These are phyloP conservation scores for Rhynchophorus ferrugineus DNA, from an alignment of 1,140 invertebrate species.

Conservation along the genomic window DNA sequence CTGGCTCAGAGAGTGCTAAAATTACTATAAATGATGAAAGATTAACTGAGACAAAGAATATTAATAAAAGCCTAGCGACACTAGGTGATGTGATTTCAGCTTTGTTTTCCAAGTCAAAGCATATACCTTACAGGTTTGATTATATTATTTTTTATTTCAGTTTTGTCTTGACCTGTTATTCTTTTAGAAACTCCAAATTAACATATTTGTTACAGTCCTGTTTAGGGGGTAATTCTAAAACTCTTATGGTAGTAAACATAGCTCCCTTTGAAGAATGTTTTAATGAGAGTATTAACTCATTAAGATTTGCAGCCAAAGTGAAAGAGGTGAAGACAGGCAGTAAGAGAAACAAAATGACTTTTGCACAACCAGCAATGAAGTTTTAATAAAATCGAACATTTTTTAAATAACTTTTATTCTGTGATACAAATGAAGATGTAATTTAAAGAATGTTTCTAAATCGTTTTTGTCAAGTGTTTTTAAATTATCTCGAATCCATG, in stretches of 20 bases:
- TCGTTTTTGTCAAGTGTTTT: no score
- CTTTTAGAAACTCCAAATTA: constrained; percentile 73
- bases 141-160: no score
- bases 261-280: constrained; percentile 77
- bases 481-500: no score
- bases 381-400: no score
- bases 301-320: constrained; percentile 69
- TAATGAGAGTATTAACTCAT: constrained; percentile 76
- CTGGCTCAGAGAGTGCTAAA: constrained; percentile 88
- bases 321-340: constrained; percentile 56
- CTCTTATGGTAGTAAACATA: constrained; percentile 84
- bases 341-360: constrained; percentile 9
- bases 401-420: no score
- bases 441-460: no score
- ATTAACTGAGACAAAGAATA: constrained; percentile 81
- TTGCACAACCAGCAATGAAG: not conserved
- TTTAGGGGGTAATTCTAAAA: constrained; percentile 87
- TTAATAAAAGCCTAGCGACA: constrained; percentile 81
- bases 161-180: no score
- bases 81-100: constrained; percentile 84
- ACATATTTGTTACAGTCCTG: constrained; percentile 84
- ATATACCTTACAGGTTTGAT: constrained; percentile 71
- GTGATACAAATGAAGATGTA: no score
- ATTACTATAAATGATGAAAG: constrained; percentile 60
- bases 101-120: constrained; percentile 66